Percentiles rank a stretch among this genome's conserved stretches.
Conservation (phyloP, 2,797 vertebrate genomes). For the Pangasius macronema region DNA sequence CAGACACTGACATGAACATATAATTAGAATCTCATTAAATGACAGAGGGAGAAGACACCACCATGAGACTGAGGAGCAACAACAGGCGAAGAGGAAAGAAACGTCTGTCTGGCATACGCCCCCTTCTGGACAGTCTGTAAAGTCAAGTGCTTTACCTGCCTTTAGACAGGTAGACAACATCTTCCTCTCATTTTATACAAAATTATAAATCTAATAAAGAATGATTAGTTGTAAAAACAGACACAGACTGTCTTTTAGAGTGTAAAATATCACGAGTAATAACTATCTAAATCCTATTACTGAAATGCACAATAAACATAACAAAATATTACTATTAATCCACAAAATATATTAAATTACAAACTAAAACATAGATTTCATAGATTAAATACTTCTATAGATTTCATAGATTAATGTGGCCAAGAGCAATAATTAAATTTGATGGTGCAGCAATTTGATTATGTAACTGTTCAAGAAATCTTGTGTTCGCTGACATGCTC, state of each 20-base stretch:
- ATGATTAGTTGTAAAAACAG: background rate
- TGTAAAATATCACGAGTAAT: background rate
- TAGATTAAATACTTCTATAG: background rate
- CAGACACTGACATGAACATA: background rate
- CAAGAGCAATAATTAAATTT: background rate
- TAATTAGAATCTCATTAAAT: conserved; percentile 5
- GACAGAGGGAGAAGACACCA: conserved; percentile 23
- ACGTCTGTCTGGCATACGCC: background rate
- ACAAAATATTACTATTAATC: conserved; percentile 1
- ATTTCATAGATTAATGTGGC: background rate
- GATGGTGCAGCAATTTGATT: background rate
- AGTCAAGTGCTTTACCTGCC: background rate
- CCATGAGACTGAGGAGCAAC: conserved; percentile 1
- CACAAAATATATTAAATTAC: background rate
- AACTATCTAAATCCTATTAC: background rate
- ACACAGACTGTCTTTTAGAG: background rate
- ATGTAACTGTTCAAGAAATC: background rate
- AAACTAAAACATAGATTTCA: background rate
- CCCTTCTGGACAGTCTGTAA: conserved; percentile 3
- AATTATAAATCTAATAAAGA: background rate
- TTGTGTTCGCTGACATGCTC: background rate
- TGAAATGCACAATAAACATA: background rate
- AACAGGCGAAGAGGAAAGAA: background rate
- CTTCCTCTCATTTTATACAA: no score
- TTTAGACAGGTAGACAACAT: background rate